Conservation (phyloP, 1,140 invertebrate genomes). For the Stegodyphus dumicola region DNA sequence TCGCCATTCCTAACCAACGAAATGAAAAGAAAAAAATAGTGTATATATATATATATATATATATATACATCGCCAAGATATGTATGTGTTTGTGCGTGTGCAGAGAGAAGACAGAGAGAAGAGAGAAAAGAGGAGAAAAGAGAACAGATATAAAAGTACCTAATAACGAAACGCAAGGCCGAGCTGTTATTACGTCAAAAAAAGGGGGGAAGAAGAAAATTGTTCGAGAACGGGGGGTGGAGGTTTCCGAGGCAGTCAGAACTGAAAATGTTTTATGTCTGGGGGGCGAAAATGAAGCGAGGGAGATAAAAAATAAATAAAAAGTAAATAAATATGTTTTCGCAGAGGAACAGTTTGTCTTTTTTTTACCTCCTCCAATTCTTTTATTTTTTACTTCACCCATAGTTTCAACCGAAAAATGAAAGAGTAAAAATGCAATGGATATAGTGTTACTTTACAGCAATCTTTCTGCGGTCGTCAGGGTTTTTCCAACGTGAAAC, state of each 20-base stretch:
- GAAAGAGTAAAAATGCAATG: constrained; percentile 17
- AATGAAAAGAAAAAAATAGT: constrained; percentile 21
- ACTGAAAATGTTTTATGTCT: constrained; percentile 45
- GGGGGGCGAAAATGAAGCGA: neutral
- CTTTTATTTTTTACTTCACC: constrained; percentile 21
- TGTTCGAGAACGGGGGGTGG: neutral
- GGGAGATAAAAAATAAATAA: constrained; percentile 18
- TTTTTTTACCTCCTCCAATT: constrained; percentile 18
- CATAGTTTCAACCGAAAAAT: neutral
- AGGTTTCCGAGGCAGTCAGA: constrained; percentile 7
- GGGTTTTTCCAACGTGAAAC: constrained; percentile 5
- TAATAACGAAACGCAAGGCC: constrained; percentile 36
- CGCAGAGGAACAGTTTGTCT: constrained; percentile 50
- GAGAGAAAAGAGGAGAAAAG: neutral
- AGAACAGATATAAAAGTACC: constrained; percentile 43
- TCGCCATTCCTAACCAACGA: constrained; percentile 7
- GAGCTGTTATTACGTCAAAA: constrained; percentile 44
- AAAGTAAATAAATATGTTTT: constrained; percentile 54
- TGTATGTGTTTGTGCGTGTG: neutral
- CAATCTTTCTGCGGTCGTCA: constrained; percentile 14
- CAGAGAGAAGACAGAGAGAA: neutral
- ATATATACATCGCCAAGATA: neutral
- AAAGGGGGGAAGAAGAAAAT: constrained; percentile 16
- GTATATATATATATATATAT: constrained; percentile 21
- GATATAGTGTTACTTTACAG: constrained; percentile 31